Conservation (phyloP, 2,888 invertebrate species). For the Sclerodermus sp. region DNA sequence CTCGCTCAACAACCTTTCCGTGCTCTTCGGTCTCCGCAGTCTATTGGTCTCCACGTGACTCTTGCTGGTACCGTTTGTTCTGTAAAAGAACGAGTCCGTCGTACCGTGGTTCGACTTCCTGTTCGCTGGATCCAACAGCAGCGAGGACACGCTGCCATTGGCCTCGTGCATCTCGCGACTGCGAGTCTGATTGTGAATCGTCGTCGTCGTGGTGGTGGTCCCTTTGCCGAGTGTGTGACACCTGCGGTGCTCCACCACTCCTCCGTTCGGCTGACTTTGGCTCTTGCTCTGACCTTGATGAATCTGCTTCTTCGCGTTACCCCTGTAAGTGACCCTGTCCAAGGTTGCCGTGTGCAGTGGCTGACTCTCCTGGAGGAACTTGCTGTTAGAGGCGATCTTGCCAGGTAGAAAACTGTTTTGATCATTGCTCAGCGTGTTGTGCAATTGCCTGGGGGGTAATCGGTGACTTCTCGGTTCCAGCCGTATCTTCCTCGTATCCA, state of each 20-base stretch:
- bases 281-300: slow-evolving; percentile 41
- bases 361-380: slow-evolving; percentile 28
- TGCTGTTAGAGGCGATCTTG: slow-evolving; percentile 27
- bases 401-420: slow-evolving; percentile 18
- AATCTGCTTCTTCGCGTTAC: slow-evolving; percentile 37
- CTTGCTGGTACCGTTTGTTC: slow-evolving; percentile 38
- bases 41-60: slow-evolving; percentile 27
- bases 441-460: slow-evolving; percentile 30
- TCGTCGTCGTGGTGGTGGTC: no score
- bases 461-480: slow-evolving; percentile 48
- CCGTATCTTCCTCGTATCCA: slow-evolving; percentile 41
- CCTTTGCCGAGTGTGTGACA: slow-evolving; percentile 46
- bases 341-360: slow-evolving; percentile 47
- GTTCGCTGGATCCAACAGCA: slow-evolving; percentile 34
- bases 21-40: slow-evolving; percentile 47
- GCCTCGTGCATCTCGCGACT: slow-evolving; percentile 26
- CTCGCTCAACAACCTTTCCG: slow-evolving; percentile 45
- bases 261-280: slow-evolving; percentile 38
- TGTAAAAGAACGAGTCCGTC: slow-evolving; percentile 35
- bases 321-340: slow-evolving; percentile 47
- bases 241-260: slow-evolving; percentile 40
- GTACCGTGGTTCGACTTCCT: slow-evolving; percentile 27
- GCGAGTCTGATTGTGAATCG: slow-evolving; percentile 22
- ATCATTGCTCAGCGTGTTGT: slow-evolving; percentile 24
- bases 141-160: slow-evolving; percentile 36